Evolutionary conservation across 2,888 invertebrate species (phyloP).

Genomic region (Megaustenia siamemsis): DNA sequence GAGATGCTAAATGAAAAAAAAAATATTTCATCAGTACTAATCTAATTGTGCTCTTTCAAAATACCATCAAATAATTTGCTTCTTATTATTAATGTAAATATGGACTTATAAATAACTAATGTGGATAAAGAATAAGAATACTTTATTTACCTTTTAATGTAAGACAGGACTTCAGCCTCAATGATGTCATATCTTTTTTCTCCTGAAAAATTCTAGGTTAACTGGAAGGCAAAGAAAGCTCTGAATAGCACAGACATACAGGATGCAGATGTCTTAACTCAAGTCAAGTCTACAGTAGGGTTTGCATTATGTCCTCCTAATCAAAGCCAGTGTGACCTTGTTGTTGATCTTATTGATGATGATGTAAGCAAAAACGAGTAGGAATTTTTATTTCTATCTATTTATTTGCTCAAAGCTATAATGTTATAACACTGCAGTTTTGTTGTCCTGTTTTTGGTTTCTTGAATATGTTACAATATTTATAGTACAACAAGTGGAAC

Average conservation of each 20-base stretch:
- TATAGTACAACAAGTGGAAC: no score
- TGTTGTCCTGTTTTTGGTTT: no score
- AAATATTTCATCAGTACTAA: no score
- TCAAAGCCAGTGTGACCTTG: constrained; percentile 67
- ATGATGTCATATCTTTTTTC: neutral
- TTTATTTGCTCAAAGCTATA: no score
- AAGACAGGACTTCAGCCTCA: neutral
- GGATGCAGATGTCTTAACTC: constrained; percentile 64
- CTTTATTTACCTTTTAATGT: neutral
- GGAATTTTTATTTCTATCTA: neutral
- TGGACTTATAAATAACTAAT: no score
- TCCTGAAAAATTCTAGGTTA: constrained; percentile 62
- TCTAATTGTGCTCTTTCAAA: no score
- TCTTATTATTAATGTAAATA: no score
- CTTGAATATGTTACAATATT: no score
- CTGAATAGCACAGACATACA: constrained; percentile 62
- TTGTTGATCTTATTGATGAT: constrained; percentile 71
- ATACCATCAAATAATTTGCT: no score
- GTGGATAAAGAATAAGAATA: neutral
- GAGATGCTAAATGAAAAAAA: no score
- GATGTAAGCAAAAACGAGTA: constrained; percentile 60
- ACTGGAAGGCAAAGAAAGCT: constrained; percentile 72
- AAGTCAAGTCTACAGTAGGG: constrained; percentile 67
- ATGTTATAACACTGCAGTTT: no score
- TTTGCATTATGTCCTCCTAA: constrained; percentile 68